Evolutionary conservation across 2,888 invertebrate genomes (phyloP).

Genomic region (Metellina segmentata): DNA sequence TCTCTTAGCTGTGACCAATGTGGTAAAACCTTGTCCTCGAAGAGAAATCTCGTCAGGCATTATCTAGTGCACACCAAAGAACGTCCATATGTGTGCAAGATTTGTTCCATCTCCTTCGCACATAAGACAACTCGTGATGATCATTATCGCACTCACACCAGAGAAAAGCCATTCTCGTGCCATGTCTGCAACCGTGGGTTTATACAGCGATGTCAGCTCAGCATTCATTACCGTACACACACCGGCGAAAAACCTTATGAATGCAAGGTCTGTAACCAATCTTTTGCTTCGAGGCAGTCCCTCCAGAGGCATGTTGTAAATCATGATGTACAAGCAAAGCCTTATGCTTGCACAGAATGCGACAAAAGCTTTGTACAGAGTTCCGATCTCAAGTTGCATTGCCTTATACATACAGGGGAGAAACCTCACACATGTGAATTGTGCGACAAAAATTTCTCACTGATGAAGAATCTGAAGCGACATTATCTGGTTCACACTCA

Average conservation of each 20-base stretch:
- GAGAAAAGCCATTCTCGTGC: not conserved
- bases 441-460: too few species aligned
- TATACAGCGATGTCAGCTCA: not conserved
- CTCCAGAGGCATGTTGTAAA: not conserved
- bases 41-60: too few species aligned
- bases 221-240: not conserved
- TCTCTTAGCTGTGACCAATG: too few species aligned
- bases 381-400: not conserved
- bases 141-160: not conserved
- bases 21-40: too few species aligned
- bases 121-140: not conserved
- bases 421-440: too few species aligned
- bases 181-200: not conserved
- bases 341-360: not conserved
- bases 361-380: not conserved
- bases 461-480: too few species aligned
- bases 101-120: not conserved
- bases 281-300: not conserved
- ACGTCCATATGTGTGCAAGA: not conserved
- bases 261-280: not conserved
- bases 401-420: not conserved
- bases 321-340: not conserved
- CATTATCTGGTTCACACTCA: too few species aligned
- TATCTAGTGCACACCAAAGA: not conserved
- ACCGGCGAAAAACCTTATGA: conserved; percentile 1